Conservation (phyloP, 2,888 invertebrate genomes). For the Drosophila subquinaria region DNA sequence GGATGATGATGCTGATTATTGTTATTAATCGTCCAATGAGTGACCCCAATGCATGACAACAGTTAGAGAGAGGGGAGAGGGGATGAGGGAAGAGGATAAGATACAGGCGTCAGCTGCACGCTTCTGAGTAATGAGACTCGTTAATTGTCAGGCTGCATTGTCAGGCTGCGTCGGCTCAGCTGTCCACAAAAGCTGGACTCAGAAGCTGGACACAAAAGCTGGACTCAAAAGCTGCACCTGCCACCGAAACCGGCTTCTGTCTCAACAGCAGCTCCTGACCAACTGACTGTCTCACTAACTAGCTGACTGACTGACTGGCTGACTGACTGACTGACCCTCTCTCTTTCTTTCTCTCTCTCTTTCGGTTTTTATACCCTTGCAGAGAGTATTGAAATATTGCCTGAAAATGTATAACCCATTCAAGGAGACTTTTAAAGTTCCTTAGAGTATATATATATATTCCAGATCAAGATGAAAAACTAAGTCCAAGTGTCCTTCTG, state of each 20-base stretch:
- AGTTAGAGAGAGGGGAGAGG: background rate
- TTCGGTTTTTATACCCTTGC: background rate
- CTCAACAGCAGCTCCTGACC: slow-evolving; percentile 7
- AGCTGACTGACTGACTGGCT: background rate
- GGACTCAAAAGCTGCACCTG: slow-evolving; percentile 52
- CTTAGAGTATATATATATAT: no score
- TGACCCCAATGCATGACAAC: slow-evolving; percentile 53
- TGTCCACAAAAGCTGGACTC: slow-evolving; percentile 38
- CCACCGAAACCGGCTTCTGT: slow-evolving; percentile 58
- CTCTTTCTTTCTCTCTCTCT: slow-evolving; percentile 2
- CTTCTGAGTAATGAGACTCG: slow-evolving; percentile 64
- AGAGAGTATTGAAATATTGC: background rate
- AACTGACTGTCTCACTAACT: slow-evolving; percentile 5
- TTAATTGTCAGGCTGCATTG: slow-evolving; percentile 57
- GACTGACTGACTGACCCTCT: background rate
- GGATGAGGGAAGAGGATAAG: background rate
- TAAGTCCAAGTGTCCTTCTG: no score
- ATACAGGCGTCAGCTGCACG: slow-evolving; percentile 56
- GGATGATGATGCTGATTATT: slow-evolving; percentile 48
- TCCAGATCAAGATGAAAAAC: no score
- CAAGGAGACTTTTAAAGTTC: no score
- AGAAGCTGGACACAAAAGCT: slow-evolving; percentile 37
- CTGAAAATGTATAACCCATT: no score
- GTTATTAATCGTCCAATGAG: slow-evolving; percentile 61
- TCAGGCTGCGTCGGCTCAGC: slow-evolving; percentile 27